These are phyloP conservation scores for Menidia beryllina DNA, from an alignment of 2,113 vertebrate genomes.

Conservation along the genomic window DNA sequence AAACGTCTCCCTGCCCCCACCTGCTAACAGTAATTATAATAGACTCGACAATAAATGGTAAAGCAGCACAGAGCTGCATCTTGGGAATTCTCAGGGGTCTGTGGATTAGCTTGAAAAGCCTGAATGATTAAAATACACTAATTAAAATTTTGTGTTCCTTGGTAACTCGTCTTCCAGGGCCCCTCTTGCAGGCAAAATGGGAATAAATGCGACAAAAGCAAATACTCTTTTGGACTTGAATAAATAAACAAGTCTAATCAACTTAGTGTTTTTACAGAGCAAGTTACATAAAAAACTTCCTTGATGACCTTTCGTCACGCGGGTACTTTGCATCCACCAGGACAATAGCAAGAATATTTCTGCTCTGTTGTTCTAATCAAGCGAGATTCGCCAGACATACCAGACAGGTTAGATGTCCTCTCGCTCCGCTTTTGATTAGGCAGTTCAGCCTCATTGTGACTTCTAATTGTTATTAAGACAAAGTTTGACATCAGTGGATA, in stretches of 20 bases:
- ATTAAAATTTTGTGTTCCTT: slow-evolving; percentile 99
- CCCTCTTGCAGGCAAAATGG: slow-evolving; percentile 99
- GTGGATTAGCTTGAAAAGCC: slow-evolving; percentile 99
- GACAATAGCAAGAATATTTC: slow-evolving; percentile 48
- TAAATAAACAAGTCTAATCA: slow-evolving; percentile 97
- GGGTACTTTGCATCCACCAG: slow-evolving; percentile 47
- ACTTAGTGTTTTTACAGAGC: slow-evolving; percentile 79
- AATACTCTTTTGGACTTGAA: slow-evolving; percentile 93
- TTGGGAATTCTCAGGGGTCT: slow-evolving; percentile 99
- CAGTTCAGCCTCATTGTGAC: slow-evolving; percentile 37
- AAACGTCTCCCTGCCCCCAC: slow-evolving; percentile 99
- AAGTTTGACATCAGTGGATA: slow-evolving; percentile 51
- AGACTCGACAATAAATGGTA: slow-evolving; percentile 99
- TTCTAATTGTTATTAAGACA: slow-evolving; percentile 40
- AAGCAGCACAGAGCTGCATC: slow-evolving; percentile 99
- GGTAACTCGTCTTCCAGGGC: slow-evolving; percentile 99
- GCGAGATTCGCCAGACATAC: slow-evolving; percentile 36
- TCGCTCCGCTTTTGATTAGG: slow-evolving; percentile 43
- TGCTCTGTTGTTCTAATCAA: slow-evolving; percentile 54
- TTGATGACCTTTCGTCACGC: slow-evolving; percentile 68
- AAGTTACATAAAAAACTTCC: slow-evolving; percentile 72
- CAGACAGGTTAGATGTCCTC: slow-evolving; percentile 55
- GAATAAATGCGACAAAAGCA: slow-evolving; percentile 99
- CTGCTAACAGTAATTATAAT: slow-evolving; percentile 99
- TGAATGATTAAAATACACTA: slow-evolving; percentile 99